These are phyloP conservation scores for Carapus acus DNA, from an alignment of 2,797 vertebrate genomes.

Conservation along the genomic window DNA sequence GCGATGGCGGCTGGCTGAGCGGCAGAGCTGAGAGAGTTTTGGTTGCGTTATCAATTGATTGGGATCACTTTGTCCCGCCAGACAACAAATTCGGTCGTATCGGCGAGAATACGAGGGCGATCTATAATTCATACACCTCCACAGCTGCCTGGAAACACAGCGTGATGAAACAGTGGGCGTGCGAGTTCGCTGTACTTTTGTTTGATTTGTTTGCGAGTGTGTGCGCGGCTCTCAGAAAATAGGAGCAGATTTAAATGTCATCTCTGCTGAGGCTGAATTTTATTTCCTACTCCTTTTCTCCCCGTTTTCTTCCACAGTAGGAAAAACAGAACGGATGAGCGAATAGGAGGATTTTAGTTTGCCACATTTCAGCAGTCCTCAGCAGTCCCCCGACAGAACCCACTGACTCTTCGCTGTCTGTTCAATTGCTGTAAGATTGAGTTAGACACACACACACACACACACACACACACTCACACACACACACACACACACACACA, in stretches of 20 bases:
- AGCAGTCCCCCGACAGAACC: background rate
- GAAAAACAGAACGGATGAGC: constrained; percentile 32
- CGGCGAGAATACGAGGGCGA: constrained; percentile 38
- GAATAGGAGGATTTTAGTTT: constrained; percentile 38
- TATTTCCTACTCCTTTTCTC: constrained; percentile 11
- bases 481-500: constrained; percentile 1
- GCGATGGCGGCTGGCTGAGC: constrained; percentile 13
- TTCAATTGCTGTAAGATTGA: constrained; percentile 29
- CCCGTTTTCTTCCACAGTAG: constrained; percentile 14
- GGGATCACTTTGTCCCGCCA: constrained; percentile 3
- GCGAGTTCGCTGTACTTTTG: background rate
- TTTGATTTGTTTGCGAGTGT: constrained; percentile 4
- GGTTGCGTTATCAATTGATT: constrained; percentile 6
- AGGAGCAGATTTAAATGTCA: constrained; percentile 28
- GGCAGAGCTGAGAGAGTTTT: constrained; percentile 21
- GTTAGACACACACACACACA: constrained; percentile 10
- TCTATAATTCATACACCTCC: constrained; percentile 59
- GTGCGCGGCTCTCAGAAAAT: constrained; percentile 14
- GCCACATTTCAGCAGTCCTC: constrained; percentile 22
- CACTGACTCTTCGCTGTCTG: constrained; percentile 17
- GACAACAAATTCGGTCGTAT: constrained; percentile 10
- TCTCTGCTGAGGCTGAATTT: constrained; percentile 19
- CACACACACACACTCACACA: constrained; percentile 1
- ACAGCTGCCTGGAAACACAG: constrained; percentile 38
- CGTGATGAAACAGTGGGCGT: constrained; percentile 15